Evolutionary conservation across 2,888 invertebrate genomes (phyloP), one percentile per base, ranked within the genome.

Genomic region (Corythucha ciliata): DNA sequence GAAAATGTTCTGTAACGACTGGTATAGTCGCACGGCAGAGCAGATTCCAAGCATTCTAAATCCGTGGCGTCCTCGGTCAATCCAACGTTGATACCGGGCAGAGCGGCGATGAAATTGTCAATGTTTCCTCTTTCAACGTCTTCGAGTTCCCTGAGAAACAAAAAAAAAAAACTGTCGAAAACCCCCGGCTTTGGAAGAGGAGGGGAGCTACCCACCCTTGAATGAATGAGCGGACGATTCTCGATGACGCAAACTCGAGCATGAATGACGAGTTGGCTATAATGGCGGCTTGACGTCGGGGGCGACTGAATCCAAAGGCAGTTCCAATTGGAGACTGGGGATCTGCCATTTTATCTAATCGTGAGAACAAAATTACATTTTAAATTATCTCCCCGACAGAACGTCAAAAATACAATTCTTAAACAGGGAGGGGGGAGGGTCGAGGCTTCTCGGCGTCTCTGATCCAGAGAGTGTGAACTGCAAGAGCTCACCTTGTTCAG

Each of bases 21-120:
- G 12, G 71, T 72, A 58, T 72, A 71, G 58, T 73, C 72, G 59
- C 72, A 73, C 0, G 71, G 72, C 20, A 70, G 59, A 4, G 67
- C 68, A 51, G 70, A 66, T 54, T 71, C 68, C 40, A 70, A 67
- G 56, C 71, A 71, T 27, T 57, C 55, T n/a, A n/a, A n/a, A 32
- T 61, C 61, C 58, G 69, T 68, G 41, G 65, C 65, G 3, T 70
- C 69, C 10, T 41, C 32, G 8, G 49, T 45, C 7, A 52, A 36
- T 8, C 49, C 50, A 34, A 71, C 61, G 58, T 72, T 71, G 22
- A 72, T 66, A 57, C 66, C 65, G 1, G 71, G 70, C 49, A 72
- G 61, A 3, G 66, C 65, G 18, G 66, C 64, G 61, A 71, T 66
- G 29, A 72, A 61, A 36, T 68, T 68, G 45, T 66, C 58, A 10